phyloP scores from a whole-genome alignment of 2,888 invertebrate genomes.

The Sinhomidia bicolor region DNA sequence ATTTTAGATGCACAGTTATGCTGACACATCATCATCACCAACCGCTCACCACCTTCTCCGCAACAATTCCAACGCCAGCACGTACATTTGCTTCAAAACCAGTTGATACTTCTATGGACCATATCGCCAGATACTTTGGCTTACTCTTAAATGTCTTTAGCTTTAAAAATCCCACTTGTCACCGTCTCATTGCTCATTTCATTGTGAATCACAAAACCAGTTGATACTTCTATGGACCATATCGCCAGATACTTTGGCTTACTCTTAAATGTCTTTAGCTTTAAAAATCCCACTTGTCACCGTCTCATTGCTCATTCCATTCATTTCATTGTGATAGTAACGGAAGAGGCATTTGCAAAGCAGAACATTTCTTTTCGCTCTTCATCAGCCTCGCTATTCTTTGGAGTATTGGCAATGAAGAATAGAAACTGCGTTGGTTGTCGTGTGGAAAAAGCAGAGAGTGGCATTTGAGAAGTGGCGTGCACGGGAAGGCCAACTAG shows the following conservation, averaged over 20 bases:
- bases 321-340: slow-evolving; percentile 22
- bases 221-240: slow-evolving; percentile 22
- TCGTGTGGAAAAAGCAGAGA: no score
- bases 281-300: slow-evolving; percentile 66
- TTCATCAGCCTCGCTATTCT: neutral
- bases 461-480: no score
- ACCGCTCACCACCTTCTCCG: neutral
- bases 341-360: no score
- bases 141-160: slow-evolving; percentile 29
- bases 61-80: no score
- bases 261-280: slow-evolving; percentile 34
- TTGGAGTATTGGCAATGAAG: no score
- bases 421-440: no score
- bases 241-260: neutral
- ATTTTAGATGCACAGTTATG: slow-evolving; percentile 52
- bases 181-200: slow-evolving; percentile 16
- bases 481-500: no score
- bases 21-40: slow-evolving; percentile 63
- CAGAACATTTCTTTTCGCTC: slow-evolving; percentile 1
- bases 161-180: slow-evolving; percentile 65
- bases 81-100: neutral
- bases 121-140: neutral
- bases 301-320: neutral
- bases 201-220: neutral
- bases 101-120: slow-evolving; percentile 20